phyloP scores from a whole-genome alignment of 2,888 invertebrate species.

The Eulithis prunata region DNA sequence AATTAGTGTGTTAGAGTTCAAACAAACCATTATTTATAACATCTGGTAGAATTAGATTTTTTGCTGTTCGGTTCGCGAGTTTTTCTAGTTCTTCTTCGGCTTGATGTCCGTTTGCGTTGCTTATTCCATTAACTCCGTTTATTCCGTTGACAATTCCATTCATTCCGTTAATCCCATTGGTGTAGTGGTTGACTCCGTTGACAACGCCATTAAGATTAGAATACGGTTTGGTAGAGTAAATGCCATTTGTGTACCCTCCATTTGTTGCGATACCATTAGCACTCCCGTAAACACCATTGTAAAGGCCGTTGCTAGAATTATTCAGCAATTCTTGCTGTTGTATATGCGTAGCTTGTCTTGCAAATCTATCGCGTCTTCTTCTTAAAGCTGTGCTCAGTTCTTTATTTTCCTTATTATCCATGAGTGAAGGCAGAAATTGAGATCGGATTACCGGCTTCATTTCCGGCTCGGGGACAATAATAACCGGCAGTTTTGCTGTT shows the following conservation, averaged over 20 bases:
- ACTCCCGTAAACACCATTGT: slow-evolving; percentile 57
- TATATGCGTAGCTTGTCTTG: slow-evolving; percentile 93
- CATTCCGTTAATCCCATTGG: slow-evolving; percentile 45
- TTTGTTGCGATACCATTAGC: slow-evolving; percentile 51
- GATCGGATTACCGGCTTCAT: slow-evolving; percentile 46
- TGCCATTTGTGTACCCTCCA: slow-evolving; percentile 51
- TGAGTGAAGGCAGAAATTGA: slow-evolving; percentile 59
- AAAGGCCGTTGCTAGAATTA: slow-evolving; percentile 58
- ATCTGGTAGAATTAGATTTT: slow-evolving; percentile 61
- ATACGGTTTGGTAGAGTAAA: slow-evolving; percentile 36
- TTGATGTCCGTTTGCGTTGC: slow-evolving; percentile 44
- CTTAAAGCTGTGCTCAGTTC: slow-evolving; percentile 92
- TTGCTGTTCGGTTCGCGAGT: slow-evolving; percentile 50
- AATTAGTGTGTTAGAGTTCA: slow-evolving; percentile 72
- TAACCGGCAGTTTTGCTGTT: slow-evolving; percentile 61
- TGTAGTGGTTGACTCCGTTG: slow-evolving; percentile 36
- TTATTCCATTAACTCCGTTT: slow-evolving; percentile 12
- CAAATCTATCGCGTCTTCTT: slow-evolving; percentile 91
- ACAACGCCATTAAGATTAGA: slow-evolving; percentile 41
- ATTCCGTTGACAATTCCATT: slow-evolving; percentile 14
- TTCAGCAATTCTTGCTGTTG: slow-evolving; percentile 89
- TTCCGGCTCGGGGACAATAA: slow-evolving; percentile 60
- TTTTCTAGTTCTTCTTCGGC: slow-evolving; percentile 56
- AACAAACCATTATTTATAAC: slow-evolving; percentile 79
- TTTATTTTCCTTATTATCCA: slow-evolving; percentile 79